Evolutionary conservation across 2,888 invertebrate species (phyloP), one percentile per base, ranked within the genome.

Genomic region (Drosophila lutescens): DNA sequence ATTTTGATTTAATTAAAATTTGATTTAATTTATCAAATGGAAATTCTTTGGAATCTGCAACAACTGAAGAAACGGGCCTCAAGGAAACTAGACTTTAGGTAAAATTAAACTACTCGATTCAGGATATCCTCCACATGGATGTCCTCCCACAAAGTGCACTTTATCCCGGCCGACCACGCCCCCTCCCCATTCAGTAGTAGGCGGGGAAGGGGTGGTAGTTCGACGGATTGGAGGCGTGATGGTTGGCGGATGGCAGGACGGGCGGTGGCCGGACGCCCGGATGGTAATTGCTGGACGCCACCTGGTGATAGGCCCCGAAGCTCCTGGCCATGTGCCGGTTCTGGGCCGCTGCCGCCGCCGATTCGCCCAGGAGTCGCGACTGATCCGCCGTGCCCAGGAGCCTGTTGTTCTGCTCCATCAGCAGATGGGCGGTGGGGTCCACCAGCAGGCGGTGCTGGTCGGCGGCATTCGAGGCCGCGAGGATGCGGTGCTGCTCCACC

Each of bases 121-220:
- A 8, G 23, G 30, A 32, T 23, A 38, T 41, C 30, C 26, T 20
- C 15, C 41, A n/a, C 15, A 12, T 8, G n/a, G 44, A 36, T 6
- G 6, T 7, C 26, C 26, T 7, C 30, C 58, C 58, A 10, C 34
- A 38, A 30, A 73, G 67, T 74, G 74, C 74, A 71, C 67, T 47
- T 54, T 32, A 17, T 44, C 68, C 67, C 71, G 38, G 46, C 13
- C n/a, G 23, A 4, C 23, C 8, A n/a, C 23, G n/a, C 8, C 15
- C 30, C 12, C 2, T 10, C 8, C 20, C 17, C 34, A 34, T 72
- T 92, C 30, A 92, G 80, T 92, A 92, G 78, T 92, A 92, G 15
- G 92, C 91, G 23, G 92, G 91, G 68, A 92, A 92, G 53, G 92
- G 92, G 87, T 92, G 92, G 86, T 92, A 92, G 56, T 92, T 92